These are phyloP conservation scores for Hormaphis cornu DNA, from an alignment of 1,140 invertebrate genomes.

Conservation along the genomic window DNA sequence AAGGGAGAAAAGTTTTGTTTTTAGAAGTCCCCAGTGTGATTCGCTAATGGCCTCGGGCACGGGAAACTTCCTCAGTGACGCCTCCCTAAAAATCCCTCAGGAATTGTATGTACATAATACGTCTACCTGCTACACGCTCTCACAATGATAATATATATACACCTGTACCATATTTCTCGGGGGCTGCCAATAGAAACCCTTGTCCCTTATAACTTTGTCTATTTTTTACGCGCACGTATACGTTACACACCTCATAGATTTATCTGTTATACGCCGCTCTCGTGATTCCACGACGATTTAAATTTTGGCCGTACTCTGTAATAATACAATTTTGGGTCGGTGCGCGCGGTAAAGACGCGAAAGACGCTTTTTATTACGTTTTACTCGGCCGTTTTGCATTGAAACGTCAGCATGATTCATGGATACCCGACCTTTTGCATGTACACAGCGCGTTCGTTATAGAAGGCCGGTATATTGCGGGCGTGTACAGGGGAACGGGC, in stretches of 20 bases:
- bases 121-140: conserved; percentile 17
- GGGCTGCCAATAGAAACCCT: conserved; percentile 14
- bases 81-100: conserved; percentile 6
- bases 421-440: not conserved
- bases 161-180: conserved; percentile 20
- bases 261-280: not conserved
- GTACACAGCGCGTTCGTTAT: not conserved
- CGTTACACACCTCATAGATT: not conserved
- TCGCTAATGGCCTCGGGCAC: conserved; percentile 19
- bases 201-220: not conserved
- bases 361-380: conserved; percentile 16
- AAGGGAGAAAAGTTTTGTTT: conserved; percentile 25
- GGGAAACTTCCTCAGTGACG: conserved; percentile 9
- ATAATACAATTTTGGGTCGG: not conserved
- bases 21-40: conserved; percentile 30
- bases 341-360: not conserved
- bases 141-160: conserved; percentile 16
- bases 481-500: not conserved
- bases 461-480: not conserved
- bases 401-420: conserved; percentile 15
- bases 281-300: conserved; percentile 1
- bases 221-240: not conserved
- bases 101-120: conserved; percentile 1
- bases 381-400: no score
- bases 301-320: not conserved